These are phyloP conservation scores for Nyctibius bracteatus DNA, from an alignment of 2,113 vertebrate species.

Conservation along the genomic window DNA sequence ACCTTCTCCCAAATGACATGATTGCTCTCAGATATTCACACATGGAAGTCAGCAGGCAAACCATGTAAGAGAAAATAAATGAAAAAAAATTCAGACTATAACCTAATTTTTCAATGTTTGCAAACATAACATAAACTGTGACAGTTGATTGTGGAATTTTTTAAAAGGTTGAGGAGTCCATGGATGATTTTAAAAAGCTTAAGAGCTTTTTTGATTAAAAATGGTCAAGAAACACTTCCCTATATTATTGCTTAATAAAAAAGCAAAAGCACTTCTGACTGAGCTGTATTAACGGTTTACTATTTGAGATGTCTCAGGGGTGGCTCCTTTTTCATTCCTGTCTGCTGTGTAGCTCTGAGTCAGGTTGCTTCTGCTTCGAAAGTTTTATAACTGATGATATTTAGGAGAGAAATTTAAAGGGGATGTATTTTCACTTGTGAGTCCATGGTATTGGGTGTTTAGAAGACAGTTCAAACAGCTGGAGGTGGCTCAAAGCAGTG, in stretches of 20 bases:
- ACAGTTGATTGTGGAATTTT: not conserved
- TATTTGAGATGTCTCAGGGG: not conserved
- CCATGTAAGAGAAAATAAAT: not conserved
- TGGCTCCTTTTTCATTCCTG: not conserved
- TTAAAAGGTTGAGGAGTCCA: not conserved
- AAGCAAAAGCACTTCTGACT: not conserved
- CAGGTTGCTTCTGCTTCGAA: not conserved
- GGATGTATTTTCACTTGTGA: not conserved
- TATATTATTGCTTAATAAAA: not conserved
- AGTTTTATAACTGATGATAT: not conserved
- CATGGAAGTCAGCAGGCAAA: not conserved
- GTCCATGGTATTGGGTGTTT: not conserved
- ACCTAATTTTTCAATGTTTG: not conserved
- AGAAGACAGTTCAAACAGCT: not conserved
- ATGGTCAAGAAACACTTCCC: not conserved
- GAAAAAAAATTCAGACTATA: not conserved
- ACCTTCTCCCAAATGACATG: not conserved
- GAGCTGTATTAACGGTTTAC: not conserved
- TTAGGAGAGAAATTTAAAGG: not conserved
- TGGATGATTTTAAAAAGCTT: not conserved
- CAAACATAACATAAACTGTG: not conserved
- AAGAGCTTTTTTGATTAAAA: not conserved
- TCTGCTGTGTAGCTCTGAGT: not conserved
- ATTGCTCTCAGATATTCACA: accelerated
- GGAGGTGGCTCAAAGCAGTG: not conserved